Base-by-base conservation (phyloP, 2,113 vertebrate genomes). In the Psilopogon haemacephalus region DNA sequence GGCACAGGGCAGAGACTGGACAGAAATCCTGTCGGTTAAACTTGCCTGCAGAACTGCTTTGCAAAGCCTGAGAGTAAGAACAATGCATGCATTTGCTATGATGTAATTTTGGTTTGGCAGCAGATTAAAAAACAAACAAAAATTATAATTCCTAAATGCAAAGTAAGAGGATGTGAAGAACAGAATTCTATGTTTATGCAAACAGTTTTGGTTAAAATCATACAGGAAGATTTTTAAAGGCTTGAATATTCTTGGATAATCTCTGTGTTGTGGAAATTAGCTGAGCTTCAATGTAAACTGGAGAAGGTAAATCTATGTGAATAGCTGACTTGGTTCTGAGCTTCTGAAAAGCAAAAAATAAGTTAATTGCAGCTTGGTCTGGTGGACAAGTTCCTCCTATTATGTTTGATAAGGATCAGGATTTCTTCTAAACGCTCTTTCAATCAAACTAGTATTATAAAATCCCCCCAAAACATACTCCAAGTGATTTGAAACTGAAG, bases 91-190 rank as follows among this genome's bases (percentile, higher is more conserved):
- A 93, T 96, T 89, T 69, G 73, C 86, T 83, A 73, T 96, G 94
- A 96, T 84, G 95, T 95, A 84, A 96, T 95, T 89, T 86, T 92
- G 94, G 94, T 93, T 93, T 96, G 95, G 95, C 94, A 93, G 82
- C 42, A 91, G 91, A 93, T 92, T 38, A 93, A 93, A 95, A 92
- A 91, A 89, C 92, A 91, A 93, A 87, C 91, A 46, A 20, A 20
- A 46, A 44, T 7, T 17, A 44, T 20, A 86, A 87, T 70, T 83
- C 91, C 85, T 87, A 71, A 89, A 92, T 0, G 1, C 20, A 2
- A 83, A 92, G 93, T 77, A 92, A 94, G 79, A 96, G 75, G 87
- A 94, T 89, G 82, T 72, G 82, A 94, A 84, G 79, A 78, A 77
- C 42, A 75, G 84, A 84, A 95, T 94, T 86, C 75, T 83, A 50